phyloP scores from a whole-genome alignment of 2,113 vertebrate species.

The Zeus faber region DNA sequence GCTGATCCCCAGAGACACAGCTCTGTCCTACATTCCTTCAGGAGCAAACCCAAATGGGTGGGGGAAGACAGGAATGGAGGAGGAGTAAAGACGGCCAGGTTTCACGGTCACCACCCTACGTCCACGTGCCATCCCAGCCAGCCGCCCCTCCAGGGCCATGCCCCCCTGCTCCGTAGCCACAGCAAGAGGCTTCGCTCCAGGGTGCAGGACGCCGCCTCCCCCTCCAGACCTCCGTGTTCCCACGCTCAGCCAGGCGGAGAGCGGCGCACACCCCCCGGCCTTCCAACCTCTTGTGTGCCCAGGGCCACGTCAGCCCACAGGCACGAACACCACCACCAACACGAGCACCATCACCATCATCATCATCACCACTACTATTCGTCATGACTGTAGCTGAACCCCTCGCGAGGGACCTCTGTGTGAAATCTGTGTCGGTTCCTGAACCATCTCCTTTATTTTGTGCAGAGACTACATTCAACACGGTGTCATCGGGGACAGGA shows the following conservation, averaged over 20 bases:
- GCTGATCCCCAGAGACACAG: slow-evolving; percentile 15
- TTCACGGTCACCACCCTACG: slow-evolving; percentile 40
- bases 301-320: slow-evolving; percentile 76
- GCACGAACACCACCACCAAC: slow-evolving; percentile 91
- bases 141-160: slow-evolving; percentile 72
- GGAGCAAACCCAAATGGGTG: slow-evolving; percentile 63
- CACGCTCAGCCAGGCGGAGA: slow-evolving; percentile 47
- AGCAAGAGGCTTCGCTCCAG: slow-evolving; percentile 63
- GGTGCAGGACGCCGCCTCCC: slow-evolving; percentile 69
- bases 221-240: slow-evolving; percentile 48
- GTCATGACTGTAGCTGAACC: slow-evolving; percentile 36
- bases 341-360: slow-evolving; percentile 92
- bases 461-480: neutral
- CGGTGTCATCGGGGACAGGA: neutral
- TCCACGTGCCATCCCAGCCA: slow-evolving; percentile 38
- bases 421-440: neutral
- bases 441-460: neutral
- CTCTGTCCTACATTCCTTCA: slow-evolving; percentile 22
- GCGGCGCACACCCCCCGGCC: slow-evolving; percentile 70
- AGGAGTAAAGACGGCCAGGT: slow-evolving; percentile 34
- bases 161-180: slow-evolving; percentile 65
- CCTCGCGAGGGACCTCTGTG: neutral
- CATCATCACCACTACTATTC: slow-evolving; percentile 85
- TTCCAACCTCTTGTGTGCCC: slow-evolving; percentile 70
- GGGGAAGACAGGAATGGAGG: slow-evolving; percentile 46